A percentile compares a stretch with the other conserved stretches of the same genome.
phyloP scores from a whole-genome alignment of 2,113 vertebrate genomes.

The Procapra przewalskii region DNA sequence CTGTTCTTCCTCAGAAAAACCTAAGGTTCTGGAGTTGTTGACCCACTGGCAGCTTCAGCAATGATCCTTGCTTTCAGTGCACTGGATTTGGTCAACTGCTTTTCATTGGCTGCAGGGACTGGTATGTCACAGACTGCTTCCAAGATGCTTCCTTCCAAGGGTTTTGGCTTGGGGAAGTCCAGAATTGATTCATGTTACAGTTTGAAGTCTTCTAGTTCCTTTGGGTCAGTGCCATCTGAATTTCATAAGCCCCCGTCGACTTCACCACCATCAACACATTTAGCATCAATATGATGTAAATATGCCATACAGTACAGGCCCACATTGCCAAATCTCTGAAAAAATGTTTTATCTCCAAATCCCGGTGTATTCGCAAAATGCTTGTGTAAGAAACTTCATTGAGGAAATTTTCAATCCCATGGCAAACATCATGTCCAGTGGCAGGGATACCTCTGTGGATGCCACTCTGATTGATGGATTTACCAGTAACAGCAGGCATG shows the following conservation, averaged over 20 bases:
- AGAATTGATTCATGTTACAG: slow-evolving; percentile 91
- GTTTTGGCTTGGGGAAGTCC: slow-evolving; percentile 88
- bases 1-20: slow-evolving; percentile 90
- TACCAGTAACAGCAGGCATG: slow-evolving; percentile 91
- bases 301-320: slow-evolving; percentile 93
- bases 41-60: slow-evolving; percentile 91
- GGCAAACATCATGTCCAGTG: slow-evolving; percentile 90
- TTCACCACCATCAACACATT: slow-evolving; percentile 90
- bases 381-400: slow-evolving; percentile 92
- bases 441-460: slow-evolving; percentile 91
- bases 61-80: slow-evolving; percentile 94
- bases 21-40: slow-evolving; percentile 89
- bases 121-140: slow-evolving; percentile 91
- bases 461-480: slow-evolving; percentile 91
- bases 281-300: slow-evolving; percentile 90
- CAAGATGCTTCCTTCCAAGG: slow-evolving; percentile 88
- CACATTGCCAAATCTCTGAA: slow-evolving; percentile 93
- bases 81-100: slow-evolving; percentile 89
- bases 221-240: slow-evolving; percentile 90
- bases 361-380: slow-evolving; percentile 88
- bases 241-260: slow-evolving; percentile 90
- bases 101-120: slow-evolving; percentile 90
- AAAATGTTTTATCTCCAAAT: slow-evolving; percentile 91
- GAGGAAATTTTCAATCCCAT: slow-evolving; percentile 94
- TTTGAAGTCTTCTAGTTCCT: slow-evolving; percentile 94